These are phyloP conservation scores for Vidua chalybeata DNA, from an alignment of 2,113 vertebrate genomes.

Conservation along the genomic window DNA sequence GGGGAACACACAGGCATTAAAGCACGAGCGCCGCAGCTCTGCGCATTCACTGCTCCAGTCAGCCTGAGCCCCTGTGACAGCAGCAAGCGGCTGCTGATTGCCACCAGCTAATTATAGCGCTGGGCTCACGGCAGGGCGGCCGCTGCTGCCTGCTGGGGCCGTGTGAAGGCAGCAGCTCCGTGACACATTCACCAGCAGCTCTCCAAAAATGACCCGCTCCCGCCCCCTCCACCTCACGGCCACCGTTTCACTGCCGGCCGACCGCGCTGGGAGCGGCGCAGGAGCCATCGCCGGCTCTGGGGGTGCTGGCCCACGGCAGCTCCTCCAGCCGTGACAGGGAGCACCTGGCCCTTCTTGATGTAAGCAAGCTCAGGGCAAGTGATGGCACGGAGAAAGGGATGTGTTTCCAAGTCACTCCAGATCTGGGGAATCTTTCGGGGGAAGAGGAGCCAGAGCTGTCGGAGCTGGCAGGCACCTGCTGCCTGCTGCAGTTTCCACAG, in stretches of 20 bases:
- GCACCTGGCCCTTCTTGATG: neutral
- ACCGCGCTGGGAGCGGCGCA: fast-evolving
- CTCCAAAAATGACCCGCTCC: conserved; percentile 37
- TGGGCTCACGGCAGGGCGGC: neutral
- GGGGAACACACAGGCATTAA: neutral
- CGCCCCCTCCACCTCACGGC: neutral
- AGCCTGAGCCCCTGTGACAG: neutral
- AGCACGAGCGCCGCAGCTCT: neutral
- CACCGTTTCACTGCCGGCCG: neutral
- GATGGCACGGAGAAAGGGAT: neutral
- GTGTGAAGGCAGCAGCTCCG: conserved; percentile 40
- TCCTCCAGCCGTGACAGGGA: neutral
- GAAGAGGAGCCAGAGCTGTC: fast-evolving
- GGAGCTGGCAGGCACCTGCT: neutral
- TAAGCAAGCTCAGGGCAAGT: neutral
- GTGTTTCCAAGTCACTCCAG: neutral
- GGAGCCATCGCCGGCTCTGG: fast-evolving
- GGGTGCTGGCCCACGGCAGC: fast-evolving
- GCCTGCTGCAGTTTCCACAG: neutral
- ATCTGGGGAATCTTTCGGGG: neutral
- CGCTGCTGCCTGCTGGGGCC: neutral
- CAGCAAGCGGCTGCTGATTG: neutral
- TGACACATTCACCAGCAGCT: conserved; percentile 51
- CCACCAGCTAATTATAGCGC: conserved; percentile 66
- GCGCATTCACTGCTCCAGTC: neutral